Base-by-base conservation (phyloP, 2,113 vertebrate species). In the Anser brachyrhynchus region DNA sequence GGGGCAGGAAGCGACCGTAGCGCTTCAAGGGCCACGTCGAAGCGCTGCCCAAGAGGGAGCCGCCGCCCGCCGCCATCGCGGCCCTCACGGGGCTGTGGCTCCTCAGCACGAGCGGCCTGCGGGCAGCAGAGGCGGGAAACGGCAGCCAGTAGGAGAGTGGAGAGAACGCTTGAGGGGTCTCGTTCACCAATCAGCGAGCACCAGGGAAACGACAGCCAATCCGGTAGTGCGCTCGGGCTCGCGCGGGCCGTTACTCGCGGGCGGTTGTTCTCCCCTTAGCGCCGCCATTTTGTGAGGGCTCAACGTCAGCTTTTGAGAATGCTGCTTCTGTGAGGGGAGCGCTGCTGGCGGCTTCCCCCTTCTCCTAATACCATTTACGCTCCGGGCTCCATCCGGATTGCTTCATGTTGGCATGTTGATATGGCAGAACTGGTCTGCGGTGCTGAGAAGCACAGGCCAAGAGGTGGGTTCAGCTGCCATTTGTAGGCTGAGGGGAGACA, bases 21-120 rank as follows among this genome's bases (percentile, higher is more conserved):
- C 98, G 98, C 90, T 97, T 98, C 78, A 99, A 75, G 9, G 92
- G 97, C 99, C 99, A 99, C 31, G 95, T 77, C 1, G 59, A 1
- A 51, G 70, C 49, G 89, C 77, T 37, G 54, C 72, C 1, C 14
- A 94, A 83, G 8, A 96, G 31, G 7, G 84, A 92, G 7, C 46
- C 25, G 37, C 46, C 16, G 6, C 44, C 33, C 0, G 49, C 79
- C 20, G 72, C 89, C 94, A 89, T 91, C 0, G 0, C 55, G 0
- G 39, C 33, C 0, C 16, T 8, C 44, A 69, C 6, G 2, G 31
- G 20, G 4, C 28, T 26, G 46, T 20, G 10, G 46, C 20, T 5
- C 46, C 46, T 22, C 20, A 4, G 46, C 46, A 49, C 10, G 46
- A 22, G 46, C 20, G 18, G 44, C 17, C 44, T 19, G 44, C 8